Percentiles rank a stretch among this genome's conserved stretches.
Conservation (phyloP, 2,113 vertebrate species). For the Protomyctophum bolini region DNA sequence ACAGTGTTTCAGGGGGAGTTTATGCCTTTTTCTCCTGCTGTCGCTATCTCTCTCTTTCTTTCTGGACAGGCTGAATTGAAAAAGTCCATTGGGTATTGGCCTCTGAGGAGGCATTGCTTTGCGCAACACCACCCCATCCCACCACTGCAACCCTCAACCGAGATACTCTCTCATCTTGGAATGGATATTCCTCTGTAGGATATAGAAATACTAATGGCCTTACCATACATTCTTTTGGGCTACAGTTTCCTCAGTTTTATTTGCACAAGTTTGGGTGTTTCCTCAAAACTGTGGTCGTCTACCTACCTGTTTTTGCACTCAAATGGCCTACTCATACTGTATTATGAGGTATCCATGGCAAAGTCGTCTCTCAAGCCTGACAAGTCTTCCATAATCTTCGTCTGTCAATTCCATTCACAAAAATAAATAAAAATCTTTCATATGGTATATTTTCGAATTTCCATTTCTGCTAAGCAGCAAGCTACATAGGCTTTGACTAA, state of each 20-base stretch:
- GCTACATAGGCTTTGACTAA: too few relatives aligned
- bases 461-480: too few relatives aligned
- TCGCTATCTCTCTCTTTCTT: slow-evolving; percentile 41
- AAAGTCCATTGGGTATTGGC: slow-evolving; percentile 41
- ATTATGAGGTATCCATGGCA: not conserved
- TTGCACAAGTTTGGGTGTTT: not conserved
- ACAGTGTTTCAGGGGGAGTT: slow-evolving; percentile 50
- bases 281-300: not conserved
- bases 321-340: not conserved
- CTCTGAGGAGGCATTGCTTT: slow-evolving; percentile 21
- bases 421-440: too few relatives aligned
- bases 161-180: not conserved
- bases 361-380: too few relatives aligned
- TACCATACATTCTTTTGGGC: not conserved
- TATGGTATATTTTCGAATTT: too few relatives aligned
- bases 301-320: not conserved
- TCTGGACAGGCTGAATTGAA: slow-evolving; percentile 51
- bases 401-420: not conserved
- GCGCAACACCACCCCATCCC: slow-evolving; percentile 1
- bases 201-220: slow-evolving; percentile 13
- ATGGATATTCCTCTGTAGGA: not conserved
- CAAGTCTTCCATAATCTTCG: not conserved
- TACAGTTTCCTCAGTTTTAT: not conserved
- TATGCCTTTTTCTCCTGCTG: slow-evolving; percentile 24
- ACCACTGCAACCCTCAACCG: not conserved